These are phyloP conservation scores for Gymnocheta viridis DNA, from an alignment of 2,888 invertebrate genomes.

Conservation along the genomic window DNA sequence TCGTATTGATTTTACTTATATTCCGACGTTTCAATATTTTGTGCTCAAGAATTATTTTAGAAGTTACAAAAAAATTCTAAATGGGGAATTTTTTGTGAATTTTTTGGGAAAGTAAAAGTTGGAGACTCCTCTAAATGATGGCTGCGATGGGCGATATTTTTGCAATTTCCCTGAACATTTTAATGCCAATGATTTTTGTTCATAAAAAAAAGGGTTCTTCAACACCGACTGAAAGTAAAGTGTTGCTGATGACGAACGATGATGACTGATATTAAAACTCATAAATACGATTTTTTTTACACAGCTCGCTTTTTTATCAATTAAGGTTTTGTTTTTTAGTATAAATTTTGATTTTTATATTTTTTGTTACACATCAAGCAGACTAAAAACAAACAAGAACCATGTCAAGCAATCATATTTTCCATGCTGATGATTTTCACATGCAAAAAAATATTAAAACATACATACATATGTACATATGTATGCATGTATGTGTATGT, in stretches of 20 bases:
- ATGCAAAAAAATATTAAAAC: neutral
- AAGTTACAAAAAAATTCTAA: too few species aligned
- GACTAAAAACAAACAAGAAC: neutral
- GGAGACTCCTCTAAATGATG: neutral
- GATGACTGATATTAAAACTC: constrained; percentile 60
- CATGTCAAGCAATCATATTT: constrained; percentile 64
- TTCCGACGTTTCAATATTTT: too few species aligned
- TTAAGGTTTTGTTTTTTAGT: constrained; percentile 43
- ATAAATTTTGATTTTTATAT: neutral
- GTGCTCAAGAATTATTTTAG: too few species aligned
- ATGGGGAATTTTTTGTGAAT: too few species aligned
- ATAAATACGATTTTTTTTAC: constrained; percentile 16
- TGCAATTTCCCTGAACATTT: constrained; percentile 14
- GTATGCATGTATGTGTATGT: too few species aligned
- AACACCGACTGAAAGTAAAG: constrained; percentile 37
- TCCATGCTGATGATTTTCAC: constrained; percentile 52
- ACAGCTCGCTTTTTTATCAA: constrained; percentile 37
- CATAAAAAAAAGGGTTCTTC: constrained; percentile 16
- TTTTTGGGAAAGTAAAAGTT: too few species aligned
- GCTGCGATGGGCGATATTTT: neutral
- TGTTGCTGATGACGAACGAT: constrained; percentile 40
- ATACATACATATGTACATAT: too few species aligned
- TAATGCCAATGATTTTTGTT: constrained; percentile 41
- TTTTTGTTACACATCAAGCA: neutral
- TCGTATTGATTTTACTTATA: too few species aligned